These are phyloP conservation scores for Colossoma macropomum DNA, from an alignment of 2,113 vertebrate genomes.

Conservation along the genomic window DNA sequence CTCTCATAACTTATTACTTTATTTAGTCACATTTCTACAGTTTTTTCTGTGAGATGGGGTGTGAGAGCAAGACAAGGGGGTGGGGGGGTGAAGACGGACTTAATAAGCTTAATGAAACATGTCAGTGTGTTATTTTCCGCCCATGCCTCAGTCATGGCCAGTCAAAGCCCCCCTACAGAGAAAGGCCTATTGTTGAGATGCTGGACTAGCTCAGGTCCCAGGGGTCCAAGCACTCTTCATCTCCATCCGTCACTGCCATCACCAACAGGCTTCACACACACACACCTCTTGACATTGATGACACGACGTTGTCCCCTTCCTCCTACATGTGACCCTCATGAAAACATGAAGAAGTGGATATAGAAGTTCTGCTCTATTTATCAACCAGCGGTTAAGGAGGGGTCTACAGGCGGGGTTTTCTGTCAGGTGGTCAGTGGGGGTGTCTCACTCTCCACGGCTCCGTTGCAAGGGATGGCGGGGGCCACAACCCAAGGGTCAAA, in stretches of 20 bases:
- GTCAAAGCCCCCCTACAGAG: constrained; percentile 57
- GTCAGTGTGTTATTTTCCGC: constrained; percentile 65
- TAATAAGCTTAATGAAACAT: constrained; percentile 66
- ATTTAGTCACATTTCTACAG: not conserved
- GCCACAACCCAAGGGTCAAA: constrained; percentile 72
- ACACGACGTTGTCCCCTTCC: constrained; percentile 26
- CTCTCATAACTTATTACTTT: not conserved
- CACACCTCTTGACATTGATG: constrained; percentile 49
- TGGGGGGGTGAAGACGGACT: constrained; percentile 41
- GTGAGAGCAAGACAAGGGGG: constrained; percentile 10
- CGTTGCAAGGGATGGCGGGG: constrained; percentile 50
- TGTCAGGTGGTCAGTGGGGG: constrained; percentile 71
- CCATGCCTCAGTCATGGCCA: constrained; percentile 57
- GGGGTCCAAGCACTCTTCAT: constrained; percentile 59
- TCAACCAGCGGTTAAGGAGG: not conserved
- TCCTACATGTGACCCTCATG: constrained; percentile 19
- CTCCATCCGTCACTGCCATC: constrained; percentile 58
- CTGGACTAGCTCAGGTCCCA: constrained; percentile 66
- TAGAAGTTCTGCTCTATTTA: constrained; percentile 28
- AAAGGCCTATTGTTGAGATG: constrained; percentile 64
- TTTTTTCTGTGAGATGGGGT: not conserved
- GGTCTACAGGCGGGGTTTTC: constrained; percentile 32
- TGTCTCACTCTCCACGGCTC: constrained; percentile 50
- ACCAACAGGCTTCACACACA: constrained; percentile 32
- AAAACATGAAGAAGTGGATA: constrained; percentile 23